Percentiles rank a stretch among this genome's conserved stretches.
Evolutionary conservation across 2,113 vertebrate genomes (phyloP).

Genomic region (Martes martes): DNA sequence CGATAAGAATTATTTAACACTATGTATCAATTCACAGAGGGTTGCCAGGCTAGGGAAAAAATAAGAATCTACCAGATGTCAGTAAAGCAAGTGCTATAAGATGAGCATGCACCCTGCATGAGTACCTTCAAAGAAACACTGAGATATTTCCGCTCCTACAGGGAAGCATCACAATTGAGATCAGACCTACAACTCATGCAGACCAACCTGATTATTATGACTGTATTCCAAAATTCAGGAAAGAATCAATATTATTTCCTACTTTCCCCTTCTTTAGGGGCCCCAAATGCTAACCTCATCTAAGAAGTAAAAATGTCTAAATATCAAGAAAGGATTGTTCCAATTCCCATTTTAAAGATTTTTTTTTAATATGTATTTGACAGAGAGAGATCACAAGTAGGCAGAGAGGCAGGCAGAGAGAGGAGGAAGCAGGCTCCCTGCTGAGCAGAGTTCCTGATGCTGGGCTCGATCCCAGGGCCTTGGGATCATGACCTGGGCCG

Average conservation of each 20-base stretch:
- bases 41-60: not conserved
- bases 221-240: slow-evolving; percentile 9
- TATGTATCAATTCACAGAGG: not conserved
- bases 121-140: slow-evolving; percentile 9
- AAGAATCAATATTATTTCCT: slow-evolving; percentile 21
- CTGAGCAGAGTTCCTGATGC: too few relatives aligned
- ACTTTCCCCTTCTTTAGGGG: not conserved
- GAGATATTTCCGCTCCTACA: not conserved
- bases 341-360: not conserved
- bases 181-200: slow-evolving; percentile 11
- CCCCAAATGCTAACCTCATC: not conserved
- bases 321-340: not conserved
- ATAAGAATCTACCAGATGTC: not conserved
- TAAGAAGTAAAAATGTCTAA: slow-evolving; percentile 34
- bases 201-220: not conserved
- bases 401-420: too few relatives aligned
- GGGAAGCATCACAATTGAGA: slow-evolving; percentile 6
- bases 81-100: slow-evolving; percentile 3
- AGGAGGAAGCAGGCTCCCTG: too few relatives aligned
- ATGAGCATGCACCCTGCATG: not conserved
- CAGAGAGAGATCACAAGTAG: too few relatives aligned
- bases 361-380: too few relatives aligned
- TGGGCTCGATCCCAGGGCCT: too few relatives aligned
- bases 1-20: not conserved
- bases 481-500: too few relatives aligned